A percentile compares a stretch with the other conserved stretches of the same genome.
These are phyloP conservation scores for Chloropsis cyanopogon DNA, from an alignment of 2,113 vertebrate species.

Conservation along the genomic window DNA sequence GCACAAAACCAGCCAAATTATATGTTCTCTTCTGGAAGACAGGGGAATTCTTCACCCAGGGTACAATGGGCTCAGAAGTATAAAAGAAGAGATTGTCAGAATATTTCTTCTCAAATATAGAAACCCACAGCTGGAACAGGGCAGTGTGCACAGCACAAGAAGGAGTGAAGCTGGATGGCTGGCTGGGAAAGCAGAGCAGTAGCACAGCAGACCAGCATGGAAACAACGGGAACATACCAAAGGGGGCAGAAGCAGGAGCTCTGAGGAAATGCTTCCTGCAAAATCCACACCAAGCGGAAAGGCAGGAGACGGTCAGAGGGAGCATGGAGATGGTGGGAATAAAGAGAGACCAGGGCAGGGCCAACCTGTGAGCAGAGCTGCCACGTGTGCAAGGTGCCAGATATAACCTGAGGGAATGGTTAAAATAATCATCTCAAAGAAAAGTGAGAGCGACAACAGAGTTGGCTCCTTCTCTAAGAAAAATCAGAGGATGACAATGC, in stretches of 20 bases:
- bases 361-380: background rate
- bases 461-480: background rate
- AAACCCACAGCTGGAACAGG: background rate
- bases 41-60: background rate
- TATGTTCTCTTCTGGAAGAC: background rate
- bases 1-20: background rate
- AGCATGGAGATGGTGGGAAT: background rate
- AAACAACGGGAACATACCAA: background rate
- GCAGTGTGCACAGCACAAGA: background rate
- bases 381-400: fast-evolving
- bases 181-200: background rate
- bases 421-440: background rate
- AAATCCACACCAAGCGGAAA: background rate
- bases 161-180: background rate
- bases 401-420: background rate
- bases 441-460: background rate
- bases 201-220: background rate
- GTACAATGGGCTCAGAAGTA: background rate
- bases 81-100: background rate
- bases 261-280: background rate
- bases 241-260: background rate
- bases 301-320: background rate
- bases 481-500: background rate
- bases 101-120: background rate
- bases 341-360: background rate